A percentile compares a stretch with the other conserved stretches of the same genome.
phyloP scores from a whole-genome alignment of 2,797 vertebrate genomes.

The Myotis pilosus region DNA sequence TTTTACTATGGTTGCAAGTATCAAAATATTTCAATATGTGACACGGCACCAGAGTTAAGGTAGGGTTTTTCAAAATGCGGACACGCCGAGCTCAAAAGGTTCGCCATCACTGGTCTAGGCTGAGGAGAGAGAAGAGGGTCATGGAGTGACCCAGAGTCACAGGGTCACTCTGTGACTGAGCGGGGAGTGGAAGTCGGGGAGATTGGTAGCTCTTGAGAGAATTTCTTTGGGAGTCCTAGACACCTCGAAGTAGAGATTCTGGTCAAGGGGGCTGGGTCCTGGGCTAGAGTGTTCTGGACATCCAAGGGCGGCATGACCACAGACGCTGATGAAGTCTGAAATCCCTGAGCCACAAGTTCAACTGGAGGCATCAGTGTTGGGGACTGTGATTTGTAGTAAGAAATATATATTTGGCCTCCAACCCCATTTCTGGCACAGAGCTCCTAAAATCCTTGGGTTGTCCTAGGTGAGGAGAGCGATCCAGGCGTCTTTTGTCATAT shows the following conservation, averaged over 20 bases:
- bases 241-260: background rate
- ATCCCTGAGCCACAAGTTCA: background rate
- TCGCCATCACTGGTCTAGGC: background rate
- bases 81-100: no score
- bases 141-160: background rate
- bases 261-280: background rate
- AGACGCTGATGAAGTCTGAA: background rate
- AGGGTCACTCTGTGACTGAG: background rate
- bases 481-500: background rate
- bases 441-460: background rate
- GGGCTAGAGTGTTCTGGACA: background rate
- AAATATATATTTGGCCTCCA: background rate
- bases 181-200: background rate
- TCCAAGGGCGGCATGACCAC: background rate
- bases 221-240: background rate
- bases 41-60: no score
- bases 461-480: background rate
- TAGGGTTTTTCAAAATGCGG: no score
- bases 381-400: background rate
- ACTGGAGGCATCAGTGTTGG: background rate
- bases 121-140: background rate
- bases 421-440: background rate
- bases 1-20: no score
- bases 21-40: no score
- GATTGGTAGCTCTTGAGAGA: background rate